A percentile compares a stretch with the other conserved stretches of the same genome.
phyloP scores from a whole-genome alignment of 2,888 invertebrate species.

The Dyspetes luteomarginatus region DNA sequence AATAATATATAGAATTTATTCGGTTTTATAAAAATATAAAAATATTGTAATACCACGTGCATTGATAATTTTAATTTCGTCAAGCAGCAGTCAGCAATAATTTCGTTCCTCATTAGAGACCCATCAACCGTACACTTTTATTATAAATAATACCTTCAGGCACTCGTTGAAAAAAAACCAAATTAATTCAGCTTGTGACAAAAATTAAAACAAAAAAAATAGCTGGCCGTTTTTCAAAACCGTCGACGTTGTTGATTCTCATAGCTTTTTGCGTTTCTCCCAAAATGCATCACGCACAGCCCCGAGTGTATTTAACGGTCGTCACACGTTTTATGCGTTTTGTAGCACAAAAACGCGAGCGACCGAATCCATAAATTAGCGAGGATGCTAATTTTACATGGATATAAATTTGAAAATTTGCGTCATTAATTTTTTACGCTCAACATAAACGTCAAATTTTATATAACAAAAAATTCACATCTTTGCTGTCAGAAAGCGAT shows the following conservation, averaged over 20 bases:
- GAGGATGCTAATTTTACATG: not conserved
- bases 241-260: not conserved
- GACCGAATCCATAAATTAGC: not conserved
- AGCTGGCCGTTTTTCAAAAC: not conserved
- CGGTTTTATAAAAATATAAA: too few species aligned
- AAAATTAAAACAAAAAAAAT: not conserved
- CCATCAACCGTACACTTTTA: not conserved
- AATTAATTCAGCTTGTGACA: not conserved
- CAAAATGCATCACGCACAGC: not conserved
- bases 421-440: too few species aligned
- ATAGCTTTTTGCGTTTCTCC: not conserved
- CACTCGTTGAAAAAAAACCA: not conserved
- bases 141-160: not conserved
- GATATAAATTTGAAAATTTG: not conserved
- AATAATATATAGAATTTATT: too few species aligned
- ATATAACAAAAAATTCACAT: too few species aligned
- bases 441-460: too few species aligned
- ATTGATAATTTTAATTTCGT: too few species aligned
- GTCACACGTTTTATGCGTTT: not conserved
- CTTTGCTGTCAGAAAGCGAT: too few species aligned
- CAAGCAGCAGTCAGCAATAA: too few species aligned
- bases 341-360: not conserved
- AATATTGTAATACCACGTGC: too few species aligned
- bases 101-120: too few species aligned
- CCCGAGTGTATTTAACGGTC: slow-evolving; percentile 3